A percentile compares a stretch with the other conserved stretches of the same genome.
These are phyloP conservation scores for Delphinus delphis DNA, from an alignment of 2,113 vertebrate genomes.

Conservation along the genomic window DNA sequence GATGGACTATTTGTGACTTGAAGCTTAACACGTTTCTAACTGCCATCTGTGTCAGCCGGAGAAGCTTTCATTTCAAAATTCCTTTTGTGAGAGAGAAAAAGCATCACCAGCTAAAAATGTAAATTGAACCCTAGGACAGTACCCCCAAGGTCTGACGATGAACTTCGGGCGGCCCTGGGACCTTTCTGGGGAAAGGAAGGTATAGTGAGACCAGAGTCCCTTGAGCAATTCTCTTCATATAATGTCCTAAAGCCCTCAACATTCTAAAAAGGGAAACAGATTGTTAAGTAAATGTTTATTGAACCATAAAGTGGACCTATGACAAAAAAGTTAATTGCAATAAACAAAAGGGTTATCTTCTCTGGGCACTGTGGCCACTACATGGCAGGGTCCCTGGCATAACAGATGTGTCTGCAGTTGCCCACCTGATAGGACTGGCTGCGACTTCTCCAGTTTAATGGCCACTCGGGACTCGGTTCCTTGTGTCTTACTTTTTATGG, in stretches of 20 bases:
- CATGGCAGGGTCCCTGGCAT: not conserved
- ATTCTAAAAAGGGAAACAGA: not conserved
- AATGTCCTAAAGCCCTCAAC: not conserved
- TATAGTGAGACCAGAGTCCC: not conserved
- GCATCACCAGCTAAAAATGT: not conserved
- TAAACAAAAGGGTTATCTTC: not conserved
- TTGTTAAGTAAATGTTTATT: not conserved
- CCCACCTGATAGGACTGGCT: not conserved
- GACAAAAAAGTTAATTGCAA: not conserved
- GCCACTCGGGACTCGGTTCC: not conserved
- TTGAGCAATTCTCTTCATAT: not conserved
- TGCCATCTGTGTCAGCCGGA: not conserved
- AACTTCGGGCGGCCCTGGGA: rapidly evolving
- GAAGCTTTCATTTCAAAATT: not conserved
- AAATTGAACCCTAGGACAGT: not conserved
- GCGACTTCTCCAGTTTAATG: not conserved
- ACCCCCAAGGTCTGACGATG: not conserved
- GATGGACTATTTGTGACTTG: not conserved
- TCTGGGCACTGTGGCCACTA: rapidly evolving
- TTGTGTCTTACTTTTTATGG: not conserved
- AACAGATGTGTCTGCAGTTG: rapidly evolving
- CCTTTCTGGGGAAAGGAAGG: not conserved
- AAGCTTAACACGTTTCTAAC: not conserved
- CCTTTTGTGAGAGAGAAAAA: not conserved
- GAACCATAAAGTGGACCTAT: not conserved